Conservation (phyloP, 2,888 invertebrate species). For the Cosmopolites sordidus region DNA sequence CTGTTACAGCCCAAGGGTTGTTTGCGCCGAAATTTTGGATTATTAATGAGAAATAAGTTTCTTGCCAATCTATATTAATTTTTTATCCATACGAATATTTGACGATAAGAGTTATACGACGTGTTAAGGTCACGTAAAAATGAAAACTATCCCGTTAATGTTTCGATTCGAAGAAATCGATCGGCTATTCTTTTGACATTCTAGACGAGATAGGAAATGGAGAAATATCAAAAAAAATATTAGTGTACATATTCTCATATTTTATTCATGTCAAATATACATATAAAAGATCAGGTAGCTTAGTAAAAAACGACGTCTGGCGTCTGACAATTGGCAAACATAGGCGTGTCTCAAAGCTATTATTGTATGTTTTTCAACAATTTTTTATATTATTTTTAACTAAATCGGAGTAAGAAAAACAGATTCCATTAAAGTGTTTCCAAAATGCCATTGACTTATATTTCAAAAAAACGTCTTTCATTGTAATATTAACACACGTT, state of each 20-base stretch:
- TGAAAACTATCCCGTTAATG: too few relatives aligned
- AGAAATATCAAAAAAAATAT: slow-evolving; percentile 4
- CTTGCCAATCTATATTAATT: not conserved
- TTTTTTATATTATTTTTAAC: too few relatives aligned
- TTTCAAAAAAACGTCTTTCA: too few relatives aligned
- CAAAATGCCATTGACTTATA: too few relatives aligned
- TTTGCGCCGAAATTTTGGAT: not conserved
- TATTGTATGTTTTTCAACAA: too few relatives aligned
- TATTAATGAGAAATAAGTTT: slow-evolving; percentile 1
- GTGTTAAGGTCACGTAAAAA: too few relatives aligned
- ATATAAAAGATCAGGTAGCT: slow-evolving; percentile 15
- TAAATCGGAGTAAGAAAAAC: too few relatives aligned
- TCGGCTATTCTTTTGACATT: not conserved
- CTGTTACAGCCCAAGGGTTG: not conserved
- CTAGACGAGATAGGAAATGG: slow-evolving; percentile 2
- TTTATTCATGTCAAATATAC: slow-evolving; percentile 20
- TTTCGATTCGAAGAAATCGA: slow-evolving; percentile 3
- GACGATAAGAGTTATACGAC: too few relatives aligned
- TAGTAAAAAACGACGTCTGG: slow-evolving; percentile 4
- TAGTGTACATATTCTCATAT: slow-evolving; percentile 9
- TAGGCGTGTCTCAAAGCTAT: not conserved
- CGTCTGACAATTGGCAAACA: not conserved
- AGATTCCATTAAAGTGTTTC: too few relatives aligned
- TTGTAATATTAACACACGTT: too few relatives aligned
- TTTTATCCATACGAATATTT: too few relatives aligned